Percentiles rank a stretch among this genome's conserved stretches.
phyloP scores from a whole-genome alignment of 2,797 vertebrate genomes.

The Gymnoscopelus microlampas region DNA sequence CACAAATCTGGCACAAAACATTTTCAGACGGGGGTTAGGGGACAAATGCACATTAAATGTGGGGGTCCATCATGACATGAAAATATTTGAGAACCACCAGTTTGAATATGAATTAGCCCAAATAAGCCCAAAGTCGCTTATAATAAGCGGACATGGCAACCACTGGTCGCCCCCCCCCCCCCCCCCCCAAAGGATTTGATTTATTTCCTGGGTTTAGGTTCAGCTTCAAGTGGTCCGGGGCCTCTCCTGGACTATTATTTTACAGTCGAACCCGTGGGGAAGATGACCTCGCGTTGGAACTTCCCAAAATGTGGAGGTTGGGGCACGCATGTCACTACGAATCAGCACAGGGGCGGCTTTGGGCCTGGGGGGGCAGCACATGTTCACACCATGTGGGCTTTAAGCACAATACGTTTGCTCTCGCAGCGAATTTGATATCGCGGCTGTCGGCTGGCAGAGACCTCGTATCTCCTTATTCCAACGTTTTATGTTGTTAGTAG shows the following conservation, averaged over 20 bases:
- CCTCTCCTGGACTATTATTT: slow-evolving; percentile 19
- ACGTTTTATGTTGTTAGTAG: too few species aligned
- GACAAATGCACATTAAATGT: too few species aligned
- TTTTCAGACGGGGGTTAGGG: too few species aligned
- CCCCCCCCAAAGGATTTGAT: slow-evolving; percentile 12
- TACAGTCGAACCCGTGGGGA: slow-evolving; percentile 13
- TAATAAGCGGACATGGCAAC: too few species aligned
- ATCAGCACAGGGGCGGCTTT: background rate
- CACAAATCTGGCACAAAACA: too few species aligned
- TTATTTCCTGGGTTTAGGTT: slow-evolving; percentile 26
- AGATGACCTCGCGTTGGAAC: slow-evolving; percentile 20
- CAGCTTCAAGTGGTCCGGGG: slow-evolving; percentile 1
- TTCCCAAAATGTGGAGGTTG: background rate
- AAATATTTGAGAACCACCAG: too few species aligned
- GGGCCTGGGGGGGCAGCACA: background rate
- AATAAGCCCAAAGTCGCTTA: too few species aligned
- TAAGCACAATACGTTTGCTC: background rate
- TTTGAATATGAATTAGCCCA: too few species aligned
- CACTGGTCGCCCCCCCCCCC: background rate
- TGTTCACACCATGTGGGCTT: background rate
- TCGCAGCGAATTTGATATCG: too few species aligned
- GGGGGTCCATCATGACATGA: too few species aligned
- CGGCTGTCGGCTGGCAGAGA: too few species aligned
- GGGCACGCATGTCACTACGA: background rate
- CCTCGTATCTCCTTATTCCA: too few species aligned